Base-by-base conservation (phyloP, 2,888 invertebrate species). In the Drosophila borealis region DNA sequence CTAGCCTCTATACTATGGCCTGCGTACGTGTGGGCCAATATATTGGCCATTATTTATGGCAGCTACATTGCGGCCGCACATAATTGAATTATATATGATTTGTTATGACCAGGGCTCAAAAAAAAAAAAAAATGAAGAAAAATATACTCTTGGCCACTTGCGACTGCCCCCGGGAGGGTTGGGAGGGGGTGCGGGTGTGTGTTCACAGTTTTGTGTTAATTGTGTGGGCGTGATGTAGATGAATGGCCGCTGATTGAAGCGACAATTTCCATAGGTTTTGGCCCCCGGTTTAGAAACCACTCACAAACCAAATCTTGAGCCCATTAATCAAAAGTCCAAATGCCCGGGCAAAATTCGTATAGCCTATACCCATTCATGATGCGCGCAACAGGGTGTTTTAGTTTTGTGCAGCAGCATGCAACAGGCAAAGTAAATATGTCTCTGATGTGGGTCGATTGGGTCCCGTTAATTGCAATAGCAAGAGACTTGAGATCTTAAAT, bases 171-270 rank as follows among this genome's bases (percentile, higher is more conserved):
- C 29, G 8, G 0, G 0, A 25, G 25, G 6, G 6, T 0, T 25
- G 25, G 25, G 5, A 5, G 1, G 25, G 25, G 5, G 25, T 5
- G 6, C 0, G 8, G 8, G 8, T 25, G 79, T 67, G 82, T 67
- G 82, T 49, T 62, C 45, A 50, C 60, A 62, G 44, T 53, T 61
- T 65, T 81, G 80, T 67, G 80, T 80, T 89, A 89, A 89, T 86
- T 89, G 82, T 73, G 74, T 66, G 82, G 85, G 88, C 89, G 85
- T 88, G 89, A 84, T 82, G 69, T 85, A 87, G 89, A 85, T 89
- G 85, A 85, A 85, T 88, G 69, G 54, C 65, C 73, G 36, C 49
- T 73, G 81, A 81, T 81, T 87, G 69, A 75, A 62, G 70, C 57
- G 81, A 73, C 74, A 78, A 70, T 81, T 71, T 64, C 50, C 51